phyloP scores from a whole-genome alignment of 2,888 invertebrate species.

The Nysson spinosus region DNA sequence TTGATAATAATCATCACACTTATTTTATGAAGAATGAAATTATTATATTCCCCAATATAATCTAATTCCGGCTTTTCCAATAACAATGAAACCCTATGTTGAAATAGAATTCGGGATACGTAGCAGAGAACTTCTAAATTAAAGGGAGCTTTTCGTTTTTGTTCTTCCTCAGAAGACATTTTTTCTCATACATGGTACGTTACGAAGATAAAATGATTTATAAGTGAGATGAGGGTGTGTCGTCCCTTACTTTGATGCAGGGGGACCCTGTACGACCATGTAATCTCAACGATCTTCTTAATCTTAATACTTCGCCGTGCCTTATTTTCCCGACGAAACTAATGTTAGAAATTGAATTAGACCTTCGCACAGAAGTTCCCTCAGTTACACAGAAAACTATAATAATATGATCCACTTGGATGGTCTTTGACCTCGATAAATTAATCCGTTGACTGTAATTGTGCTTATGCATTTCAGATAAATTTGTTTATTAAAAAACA shows the following conservation, averaged over 20 bases:
- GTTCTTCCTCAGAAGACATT: constrained; percentile 12
- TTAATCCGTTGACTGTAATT: no score
- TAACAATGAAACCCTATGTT: background rate
- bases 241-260: constrained; percentile 7
- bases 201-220: constrained; percentile 44
- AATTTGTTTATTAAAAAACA: no score
- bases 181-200: constrained; percentile 29
- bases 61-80: no score
- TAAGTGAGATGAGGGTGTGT: constrained; percentile 28
- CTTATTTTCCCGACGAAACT: background rate
- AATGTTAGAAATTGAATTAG: constrained; percentile 5
- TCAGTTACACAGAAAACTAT: no score
- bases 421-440: no score
- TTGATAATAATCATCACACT: no score
- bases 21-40: no score
- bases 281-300: constrained; percentile 20
- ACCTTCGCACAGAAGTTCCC: no score
- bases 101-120: background rate
- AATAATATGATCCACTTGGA: no score
- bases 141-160: constrained; percentile 18
- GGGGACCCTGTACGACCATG: constrained; percentile 3
- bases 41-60: no score
- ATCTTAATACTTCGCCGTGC: constrained; percentile 9
- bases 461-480: no score
- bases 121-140: constrained; percentile 9